Percentiles rank a stretch among this genome's conserved stretches.
Evolutionary conservation across 2,113 vertebrate species (phyloP).

Genomic region (Epinephelus moara): DNA sequence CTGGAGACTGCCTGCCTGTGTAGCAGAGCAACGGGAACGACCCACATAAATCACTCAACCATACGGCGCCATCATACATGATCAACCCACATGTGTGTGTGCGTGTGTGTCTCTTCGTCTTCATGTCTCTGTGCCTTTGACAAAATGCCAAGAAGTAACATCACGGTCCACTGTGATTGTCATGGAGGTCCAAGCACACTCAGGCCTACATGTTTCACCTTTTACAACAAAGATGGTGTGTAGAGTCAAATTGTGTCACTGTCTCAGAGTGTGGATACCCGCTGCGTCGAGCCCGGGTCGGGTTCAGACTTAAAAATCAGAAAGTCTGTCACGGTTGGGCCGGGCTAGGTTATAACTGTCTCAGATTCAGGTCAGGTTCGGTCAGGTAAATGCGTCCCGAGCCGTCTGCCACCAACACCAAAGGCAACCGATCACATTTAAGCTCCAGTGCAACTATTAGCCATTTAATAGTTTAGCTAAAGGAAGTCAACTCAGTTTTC

Average conservation of each 20-base stretch:
- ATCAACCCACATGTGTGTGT: neutral
- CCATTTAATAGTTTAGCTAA: neutral
- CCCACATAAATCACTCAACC: conserved; percentile 8
- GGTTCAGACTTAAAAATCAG: too few relatives aligned
- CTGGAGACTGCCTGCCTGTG: conserved; percentile 7
- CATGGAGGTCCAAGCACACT: neutral
- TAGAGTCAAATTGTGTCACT: neutral
- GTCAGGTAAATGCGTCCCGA: too few relatives aligned
- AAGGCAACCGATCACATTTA: neutral
- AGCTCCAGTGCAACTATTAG: neutral
- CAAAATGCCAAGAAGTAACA: neutral
- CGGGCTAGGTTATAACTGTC: too few relatives aligned
- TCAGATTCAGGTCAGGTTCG: too few relatives aligned
- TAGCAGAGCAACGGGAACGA: neutral
- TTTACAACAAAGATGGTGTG: neutral
- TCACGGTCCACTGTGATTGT: neutral
- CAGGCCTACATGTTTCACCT: conserved; percentile 5
- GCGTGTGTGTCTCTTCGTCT: neutral
- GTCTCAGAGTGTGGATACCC: too few relatives aligned
- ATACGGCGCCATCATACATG: neutral
- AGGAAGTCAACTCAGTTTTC: neutral
- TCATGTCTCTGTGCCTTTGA: neutral
- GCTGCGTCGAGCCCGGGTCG: too few relatives aligned
- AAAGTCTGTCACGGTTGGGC: too few relatives aligned
- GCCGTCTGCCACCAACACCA: neutral